Evolutionary conservation across 1,140 invertebrate genomes (phyloP), one percentile per base, ranked within the genome.

Genomic region (Aphaenogaster ashmeadi): DNA sequence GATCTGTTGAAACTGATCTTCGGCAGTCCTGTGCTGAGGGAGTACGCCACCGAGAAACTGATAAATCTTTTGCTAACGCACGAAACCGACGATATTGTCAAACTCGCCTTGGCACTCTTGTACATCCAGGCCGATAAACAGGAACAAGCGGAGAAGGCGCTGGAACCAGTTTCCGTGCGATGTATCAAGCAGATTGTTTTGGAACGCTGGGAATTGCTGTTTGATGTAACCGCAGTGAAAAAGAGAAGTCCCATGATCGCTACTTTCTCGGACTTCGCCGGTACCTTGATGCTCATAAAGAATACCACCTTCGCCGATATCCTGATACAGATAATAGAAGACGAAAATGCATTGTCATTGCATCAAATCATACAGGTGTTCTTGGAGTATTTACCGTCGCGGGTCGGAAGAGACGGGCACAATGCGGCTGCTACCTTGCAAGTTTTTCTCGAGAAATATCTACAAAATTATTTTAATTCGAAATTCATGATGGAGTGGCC

Each of bases 331-430:
- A 91, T 96, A 8, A 95, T 96, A 58, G 94, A 96, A 54, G 94
- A 93, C 3, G 87, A 89, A 15, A 72, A 13, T 58, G 90, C 94
- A 15, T 90, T 96, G 4, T 95, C 94, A 36, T 89, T 97, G 44
- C 95, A 96, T 88, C 95, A 96, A 90, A 92, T 96, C 50, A 95
- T 97, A 71, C 96, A 96, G 93, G 95, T 96, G 8, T 97, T 97
- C 89, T 87, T 97, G 41, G 96, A 96, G 36, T 97, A 96, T 91
- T 89, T 97, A 27, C 96, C 96, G 0, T 96, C 96, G 1, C 93
- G 96, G 56, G 96, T 96, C n/a, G 96, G 96, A 4, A 93, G 95
- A 64, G 96, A 96, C 86, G 96, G 96, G 0, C 95, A 95, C 38
- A 94, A 94, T 52, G 96, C 96, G 7, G 96, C 96, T 33, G 89